These are phyloP conservation scores for Choloepus didactylus DNA, from an alignment of 2,797 vertebrate genomes.

Conservation along the genomic window DNA sequence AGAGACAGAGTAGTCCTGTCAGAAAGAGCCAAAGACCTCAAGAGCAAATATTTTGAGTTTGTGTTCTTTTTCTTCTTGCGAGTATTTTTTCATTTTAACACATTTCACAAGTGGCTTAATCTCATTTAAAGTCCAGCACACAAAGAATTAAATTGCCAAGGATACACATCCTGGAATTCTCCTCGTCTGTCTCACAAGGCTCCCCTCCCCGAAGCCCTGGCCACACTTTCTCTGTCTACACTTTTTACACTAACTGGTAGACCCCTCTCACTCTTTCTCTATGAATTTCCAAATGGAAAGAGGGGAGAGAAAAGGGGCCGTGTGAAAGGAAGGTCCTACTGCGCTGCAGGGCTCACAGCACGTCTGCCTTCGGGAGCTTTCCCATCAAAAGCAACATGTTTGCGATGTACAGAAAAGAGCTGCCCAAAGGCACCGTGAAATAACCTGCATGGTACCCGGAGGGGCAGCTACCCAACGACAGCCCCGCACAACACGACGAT, in stretches of 20 bases:
- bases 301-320: no score
- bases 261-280: no score
- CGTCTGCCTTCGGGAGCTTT: not conserved
- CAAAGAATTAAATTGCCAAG: not conserved
- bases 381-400: not conserved
- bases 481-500: no score
- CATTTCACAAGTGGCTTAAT: no score
- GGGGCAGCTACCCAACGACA: no score
- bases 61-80: not conserved
- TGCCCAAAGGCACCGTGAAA: no score
- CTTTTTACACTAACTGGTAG: no score
- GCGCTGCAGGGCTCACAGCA: not conserved
- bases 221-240: no score
- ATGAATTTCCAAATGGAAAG: no score
- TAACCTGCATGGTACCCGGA: no score
- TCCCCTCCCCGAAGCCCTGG: not conserved
- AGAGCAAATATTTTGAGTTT: not conserved
- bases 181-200: not conserved
- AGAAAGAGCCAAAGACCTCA: not conserved
- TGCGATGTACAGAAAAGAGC: not conserved
- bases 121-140: not conserved
- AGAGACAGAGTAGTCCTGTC: not conserved
- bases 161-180: not conserved
- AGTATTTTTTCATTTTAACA: not conserved
- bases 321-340: no score